Evolutionary conservation across 2,888 invertebrate genomes (phyloP).

Genomic region (Lasioglossum marginatum): DNA sequence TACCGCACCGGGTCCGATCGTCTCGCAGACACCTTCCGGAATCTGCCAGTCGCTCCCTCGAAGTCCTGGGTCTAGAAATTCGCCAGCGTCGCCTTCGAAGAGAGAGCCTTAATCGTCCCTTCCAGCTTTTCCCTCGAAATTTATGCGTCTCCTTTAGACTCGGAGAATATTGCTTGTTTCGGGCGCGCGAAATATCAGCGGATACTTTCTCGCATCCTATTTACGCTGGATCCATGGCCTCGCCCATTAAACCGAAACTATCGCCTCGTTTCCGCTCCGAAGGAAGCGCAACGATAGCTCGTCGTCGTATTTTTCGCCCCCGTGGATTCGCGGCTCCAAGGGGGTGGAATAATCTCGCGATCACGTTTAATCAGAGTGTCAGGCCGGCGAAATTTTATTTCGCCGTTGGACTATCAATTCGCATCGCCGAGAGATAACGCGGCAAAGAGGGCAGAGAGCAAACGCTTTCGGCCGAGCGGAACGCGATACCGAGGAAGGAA

Average conservation of each 20-base stretch:
- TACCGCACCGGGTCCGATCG: conserved; percentile 55
- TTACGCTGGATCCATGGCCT: conserved; percentile 16
- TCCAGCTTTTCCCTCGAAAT: conserved; percentile 14
- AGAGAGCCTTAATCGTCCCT: conserved; percentile 34
- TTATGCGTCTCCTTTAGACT: conserved; percentile 12
- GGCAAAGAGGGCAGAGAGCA: conserved; percentile 13
- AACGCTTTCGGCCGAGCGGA: conserved; percentile 15
- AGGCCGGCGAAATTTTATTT: conserved; percentile 63
- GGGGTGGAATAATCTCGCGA: conserved; percentile 47
- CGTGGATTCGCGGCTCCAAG: conserved; percentile 9
- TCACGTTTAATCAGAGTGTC: conserved; percentile 56
- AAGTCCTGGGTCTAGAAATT: conserved; percentile 12
- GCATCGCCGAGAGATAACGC: conserved; percentile 62
- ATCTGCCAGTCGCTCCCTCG: conserved; percentile 12
- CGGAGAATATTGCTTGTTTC: conserved; percentile 14
- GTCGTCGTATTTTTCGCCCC: neutral
- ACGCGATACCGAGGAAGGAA: conserved; percentile 30
- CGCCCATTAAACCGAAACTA: conserved; percentile 27
- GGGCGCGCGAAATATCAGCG: conserved; percentile 13
- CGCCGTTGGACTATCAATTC: conserved; percentile 58
- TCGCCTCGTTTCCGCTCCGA: conserved; percentile 10
- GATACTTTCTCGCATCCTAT: conserved; percentile 26
- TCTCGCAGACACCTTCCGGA: conserved; percentile 25
- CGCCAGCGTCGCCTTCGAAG: conserved; percentile 15
- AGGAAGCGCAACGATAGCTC: conserved; percentile 9